Base-by-base conservation (phyloP, 2,888 invertebrate species). In the Carpatolechia fugitivella region DNA sequence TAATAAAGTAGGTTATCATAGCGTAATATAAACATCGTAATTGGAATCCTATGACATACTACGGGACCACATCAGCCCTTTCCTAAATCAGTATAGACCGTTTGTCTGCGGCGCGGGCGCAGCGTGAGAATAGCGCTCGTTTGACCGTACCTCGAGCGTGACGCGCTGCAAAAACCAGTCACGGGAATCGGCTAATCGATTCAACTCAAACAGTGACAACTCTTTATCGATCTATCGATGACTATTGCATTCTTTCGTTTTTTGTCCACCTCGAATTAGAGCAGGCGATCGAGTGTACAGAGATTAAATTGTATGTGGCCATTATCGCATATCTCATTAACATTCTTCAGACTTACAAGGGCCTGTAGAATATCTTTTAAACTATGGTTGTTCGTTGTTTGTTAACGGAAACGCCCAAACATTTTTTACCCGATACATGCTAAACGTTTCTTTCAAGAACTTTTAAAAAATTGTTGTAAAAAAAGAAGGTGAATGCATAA, bases 151-250 rank as follows among this genome's bases (percentile, higher is more conserved):
- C 65, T 78, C 74, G 74, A 70, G 73, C 84, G 78, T 83, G 80
- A 83, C 80, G 64, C 62, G 58, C 64, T 72, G 71, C 76, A 81
- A 79, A 77, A 84, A 81, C 75, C 65, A 72, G 76, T 76, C 80
- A 82, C 80, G 84, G 81, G 75, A 78, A 76, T 80, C 75, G 70
- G 67, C 67, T 75, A 85, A 85, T 85, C 80, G 82, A 86, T 87
- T 87, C 76, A 74, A 74, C 72, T 69, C 69, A 71, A 75, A 61
- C 61, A 61, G 57, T 56, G 46, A 52, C 63, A 65, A 68, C 60
- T 40, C 30, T 41, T 30, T 52, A 52, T 38, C 50, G 29, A 36
- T 48, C 48, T 31, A 48, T 48, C 33, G 33, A 48, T 48, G 48
- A 48, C 47, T 47, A 41, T 46, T 30, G 30, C n/a, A 46, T 46